phyloP scores from a whole-genome alignment of 2,888 invertebrate species.

The Drosophila demipolita region DNA sequence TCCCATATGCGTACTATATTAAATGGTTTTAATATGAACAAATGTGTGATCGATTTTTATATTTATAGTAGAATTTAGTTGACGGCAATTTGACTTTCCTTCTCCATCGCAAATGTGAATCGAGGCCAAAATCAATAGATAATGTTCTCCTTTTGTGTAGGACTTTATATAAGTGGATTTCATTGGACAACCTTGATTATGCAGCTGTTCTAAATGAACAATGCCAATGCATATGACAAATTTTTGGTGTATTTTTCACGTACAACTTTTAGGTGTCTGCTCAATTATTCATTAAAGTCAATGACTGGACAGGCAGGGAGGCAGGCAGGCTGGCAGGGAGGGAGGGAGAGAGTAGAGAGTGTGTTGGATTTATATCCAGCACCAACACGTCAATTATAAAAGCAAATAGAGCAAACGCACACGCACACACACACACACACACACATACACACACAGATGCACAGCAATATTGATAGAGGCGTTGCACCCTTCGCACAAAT shows the following conservation, averaged over 20 bases:
- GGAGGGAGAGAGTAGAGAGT: conserved; percentile 10
- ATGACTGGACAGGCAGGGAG: conserved; percentile 49
- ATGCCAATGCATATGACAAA: conserved; percentile 21
- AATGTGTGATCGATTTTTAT: background rate
- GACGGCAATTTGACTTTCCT: background rate
- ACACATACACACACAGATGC: conserved; percentile 1
- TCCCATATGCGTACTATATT: no score
- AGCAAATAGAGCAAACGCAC: conserved; percentile 60
- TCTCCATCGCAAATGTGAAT: background rate
- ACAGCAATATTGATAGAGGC: conserved; percentile 34
- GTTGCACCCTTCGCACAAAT: conserved; percentile 75
- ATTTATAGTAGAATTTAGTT: background rate
- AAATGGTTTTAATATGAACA: background rate
- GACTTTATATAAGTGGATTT: conserved; percentile 1
- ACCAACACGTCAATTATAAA: conserved; percentile 73
- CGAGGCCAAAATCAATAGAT: background rate
- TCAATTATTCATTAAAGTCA: conserved; percentile 72
- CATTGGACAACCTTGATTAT: conserved; percentile 6
- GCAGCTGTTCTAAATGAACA: conserved; percentile 41
- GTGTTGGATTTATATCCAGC: conserved; percentile 47
- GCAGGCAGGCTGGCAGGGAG: conserved; percentile 6
- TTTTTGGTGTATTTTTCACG: conserved; percentile 40
- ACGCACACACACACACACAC: conserved; percentile 27
- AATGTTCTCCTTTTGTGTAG: background rate
- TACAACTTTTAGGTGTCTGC: conserved; percentile 48